phyloP scores from a whole-genome alignment of 2,888 invertebrate species.

The Drosophila mimica region DNA sequence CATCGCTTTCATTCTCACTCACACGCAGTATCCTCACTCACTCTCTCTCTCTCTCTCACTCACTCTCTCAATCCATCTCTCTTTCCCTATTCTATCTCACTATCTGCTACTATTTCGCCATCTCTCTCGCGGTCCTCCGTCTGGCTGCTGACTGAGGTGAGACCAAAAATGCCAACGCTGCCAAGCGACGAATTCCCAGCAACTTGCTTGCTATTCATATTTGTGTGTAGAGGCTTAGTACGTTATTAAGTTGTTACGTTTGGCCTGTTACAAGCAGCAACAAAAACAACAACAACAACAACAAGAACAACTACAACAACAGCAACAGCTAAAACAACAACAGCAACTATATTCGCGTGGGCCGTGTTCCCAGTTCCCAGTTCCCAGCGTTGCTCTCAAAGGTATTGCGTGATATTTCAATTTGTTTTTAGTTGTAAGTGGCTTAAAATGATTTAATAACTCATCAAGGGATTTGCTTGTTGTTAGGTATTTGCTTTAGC shows the following conservation, averaged over 20 bases:
- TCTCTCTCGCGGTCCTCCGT: constrained; percentile 10
- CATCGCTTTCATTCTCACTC: constrained; percentile 18
- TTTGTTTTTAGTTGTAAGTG: constrained; percentile 82
- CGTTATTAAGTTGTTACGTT: constrained; percentile 81
- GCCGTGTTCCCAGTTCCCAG: constrained; percentile 27
- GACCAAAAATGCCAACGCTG: constrained; percentile 69
- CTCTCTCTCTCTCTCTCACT: constrained; percentile 3
- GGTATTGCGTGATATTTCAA: constrained; percentile 82
- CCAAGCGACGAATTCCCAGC: constrained; percentile 50
- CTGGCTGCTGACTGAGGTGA: constrained; percentile 60
- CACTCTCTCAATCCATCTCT: neutral
- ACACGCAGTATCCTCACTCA: neutral
- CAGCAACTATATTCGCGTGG: constrained; percentile 61
- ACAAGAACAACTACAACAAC: constrained; percentile 18
- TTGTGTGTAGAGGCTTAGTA: constrained; percentile 80
- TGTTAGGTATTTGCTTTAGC: constrained; percentile 78
- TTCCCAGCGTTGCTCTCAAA: constrained; percentile 67
- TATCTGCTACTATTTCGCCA: neutral
- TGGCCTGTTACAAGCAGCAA: constrained; percentile 73
- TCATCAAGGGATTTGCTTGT: constrained; percentile 82
- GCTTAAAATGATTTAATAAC: constrained; percentile 83
- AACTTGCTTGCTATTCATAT: constrained; percentile 76
- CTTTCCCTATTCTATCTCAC: neutral
- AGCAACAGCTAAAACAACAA: constrained; percentile 17
- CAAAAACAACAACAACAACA: constrained; percentile 34